Percentiles rank a stretch among this genome's conserved stretches.
These are phyloP conservation scores for Schrankia costaestrigalis DNA, from an alignment of 2,888 invertebrate species.

Conservation along the genomic window DNA sequence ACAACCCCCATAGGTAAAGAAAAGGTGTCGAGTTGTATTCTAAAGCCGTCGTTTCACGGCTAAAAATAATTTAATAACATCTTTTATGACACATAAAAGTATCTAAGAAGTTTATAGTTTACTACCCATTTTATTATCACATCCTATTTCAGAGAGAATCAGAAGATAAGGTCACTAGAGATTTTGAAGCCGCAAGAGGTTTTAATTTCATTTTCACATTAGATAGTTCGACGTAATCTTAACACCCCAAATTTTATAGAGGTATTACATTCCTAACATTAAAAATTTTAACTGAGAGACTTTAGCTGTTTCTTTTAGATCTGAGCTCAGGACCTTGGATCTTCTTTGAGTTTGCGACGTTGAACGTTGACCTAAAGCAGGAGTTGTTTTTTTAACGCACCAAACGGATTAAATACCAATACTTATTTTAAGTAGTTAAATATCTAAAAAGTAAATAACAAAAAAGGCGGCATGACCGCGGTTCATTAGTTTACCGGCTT, in stretches of 20 bases:
- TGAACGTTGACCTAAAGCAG: no score
- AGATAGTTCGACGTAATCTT: conserved; percentile 34
- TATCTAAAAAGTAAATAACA: no score
- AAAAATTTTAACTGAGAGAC: conserved; percentile 14
- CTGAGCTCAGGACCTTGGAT: not conserved
- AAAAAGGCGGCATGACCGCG: no score
- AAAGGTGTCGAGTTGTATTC: no score
- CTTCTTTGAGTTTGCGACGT: no score
- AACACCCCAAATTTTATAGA: conserved; percentile 38
- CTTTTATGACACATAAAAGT: not conserved
- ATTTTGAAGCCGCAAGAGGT: conserved; percentile 36
- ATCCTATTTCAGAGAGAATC: conserved; percentile 11
- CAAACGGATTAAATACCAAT: no score
- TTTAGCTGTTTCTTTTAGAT: conserved; percentile 19
- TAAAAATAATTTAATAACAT: conserved; percentile 7
- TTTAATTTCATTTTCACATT: conserved; percentile 33
- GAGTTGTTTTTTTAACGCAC: no score
- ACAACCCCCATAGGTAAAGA: no score
- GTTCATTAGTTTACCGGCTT: conserved; percentile 36
- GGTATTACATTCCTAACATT: conserved; percentile 36
- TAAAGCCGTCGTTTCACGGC: no score
- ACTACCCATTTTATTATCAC: conserved; percentile 17
- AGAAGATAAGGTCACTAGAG: conserved; percentile 21
- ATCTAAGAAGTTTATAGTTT: no score
- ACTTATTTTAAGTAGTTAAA: no score